Percentiles rank a stretch among this genome's conserved stretches.
These are phyloP conservation scores for Hypomecis punctinalis DNA, from an alignment of 2,888 invertebrate genomes.

Conservation along the genomic window DNA sequence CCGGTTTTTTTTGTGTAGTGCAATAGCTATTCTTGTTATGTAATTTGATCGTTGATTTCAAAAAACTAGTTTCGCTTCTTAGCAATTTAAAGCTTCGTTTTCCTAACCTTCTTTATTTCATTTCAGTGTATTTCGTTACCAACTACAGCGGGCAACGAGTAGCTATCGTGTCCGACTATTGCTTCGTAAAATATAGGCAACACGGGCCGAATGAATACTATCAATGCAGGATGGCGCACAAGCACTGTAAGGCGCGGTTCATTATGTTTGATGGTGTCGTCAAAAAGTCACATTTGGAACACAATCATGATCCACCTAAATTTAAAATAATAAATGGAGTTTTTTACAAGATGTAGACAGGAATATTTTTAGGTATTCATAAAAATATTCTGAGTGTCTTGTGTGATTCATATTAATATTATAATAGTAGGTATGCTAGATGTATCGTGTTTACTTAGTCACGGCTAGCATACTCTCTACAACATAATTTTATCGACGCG, in stretches of 20 bases:
- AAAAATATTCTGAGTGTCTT: too few relatives aligned
- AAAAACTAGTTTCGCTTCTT: too few relatives aligned
- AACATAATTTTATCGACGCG: too few relatives aligned
- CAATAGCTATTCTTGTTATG: too few relatives aligned
- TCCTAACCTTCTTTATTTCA: background rate
- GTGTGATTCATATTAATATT: too few relatives aligned
- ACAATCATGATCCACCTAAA: constrained; percentile 3
- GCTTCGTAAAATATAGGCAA: background rate
- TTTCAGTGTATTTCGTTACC: constrained; percentile 3
- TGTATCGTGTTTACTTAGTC: too few relatives aligned
- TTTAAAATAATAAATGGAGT: background rate
- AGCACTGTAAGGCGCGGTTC: background rate
- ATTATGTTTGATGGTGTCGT: background rate
- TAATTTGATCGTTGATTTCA: too few relatives aligned
- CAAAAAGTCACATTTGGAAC: background rate
- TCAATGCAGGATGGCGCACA: background rate
- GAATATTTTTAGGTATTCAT: too few relatives aligned
- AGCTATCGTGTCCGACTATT: background rate
- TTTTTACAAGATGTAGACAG: background rate
- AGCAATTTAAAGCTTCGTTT: too few relatives aligned
- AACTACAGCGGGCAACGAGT: background rate
- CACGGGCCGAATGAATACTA: constrained; percentile 1
- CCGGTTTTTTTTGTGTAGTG: too few relatives aligned
- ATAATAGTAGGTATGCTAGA: too few relatives aligned
- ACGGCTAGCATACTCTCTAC: too few relatives aligned